Base-by-base conservation (phyloP, 2,113 vertebrate genomes). In the Spermophilus dauricus region DNA sequence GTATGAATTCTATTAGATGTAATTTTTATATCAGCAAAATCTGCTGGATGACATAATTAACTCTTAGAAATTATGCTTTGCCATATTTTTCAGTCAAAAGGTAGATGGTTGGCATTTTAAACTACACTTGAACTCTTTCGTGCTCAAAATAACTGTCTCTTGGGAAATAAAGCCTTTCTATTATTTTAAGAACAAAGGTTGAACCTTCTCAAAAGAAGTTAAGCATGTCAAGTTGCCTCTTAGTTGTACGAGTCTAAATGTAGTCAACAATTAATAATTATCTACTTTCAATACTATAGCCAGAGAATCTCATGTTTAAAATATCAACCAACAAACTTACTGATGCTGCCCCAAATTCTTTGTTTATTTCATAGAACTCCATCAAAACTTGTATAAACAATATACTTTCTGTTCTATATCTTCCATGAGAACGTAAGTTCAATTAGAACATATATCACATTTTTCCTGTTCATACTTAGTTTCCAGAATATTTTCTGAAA, bases 71-170 rank as follows among this genome's bases (percentile, higher is more conserved):
- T 78, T 85, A 61, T 86, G 26, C 87, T 97, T 97, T 95, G 53
- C 82, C 32, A 30, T 95, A 83, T 93, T 97, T 76, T 34, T 32
- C 32, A 86, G 53, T 95, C 63, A 82, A 91, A 95, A 92, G 93
- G 37, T 78, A 95, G 88, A 81, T 88, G 80, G 67, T 88, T 96
- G 96, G 84, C 97, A 98, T 95, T 96, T 97, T 98, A 95, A 98
- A 98, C 97, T 97, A 39, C 16, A 81, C 75, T 39, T 97, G 94
- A 98, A 98, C 98, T 89, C 77, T 75, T 91, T 20, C 12, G 39
- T 84, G 22, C 92, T 97, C 95, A 98, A 97, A 97, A 98, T 98
- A 97, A 96, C 95, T 80, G 80, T 86, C 81, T 95, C 28, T 67
- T 91, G 48, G 69, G 76, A 96, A 96, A 96, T 61, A 85, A 94